Evolutionary conservation across 2,113 vertebrate genomes (phyloP).

Genomic region (Prochilodus magdalenae): DNA sequence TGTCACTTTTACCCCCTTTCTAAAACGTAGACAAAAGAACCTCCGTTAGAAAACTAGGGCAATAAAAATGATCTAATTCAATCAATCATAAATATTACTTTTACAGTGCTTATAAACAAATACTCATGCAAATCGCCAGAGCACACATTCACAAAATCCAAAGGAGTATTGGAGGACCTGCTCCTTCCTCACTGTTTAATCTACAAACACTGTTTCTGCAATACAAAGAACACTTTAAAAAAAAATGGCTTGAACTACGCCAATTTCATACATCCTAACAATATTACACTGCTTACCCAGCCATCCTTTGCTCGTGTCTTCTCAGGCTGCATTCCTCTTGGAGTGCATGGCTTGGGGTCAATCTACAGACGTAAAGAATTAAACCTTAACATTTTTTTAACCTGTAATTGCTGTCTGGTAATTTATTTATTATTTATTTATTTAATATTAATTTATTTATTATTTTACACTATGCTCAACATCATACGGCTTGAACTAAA

Average conservation of each 20-base stretch:
- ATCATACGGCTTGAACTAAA: background rate
- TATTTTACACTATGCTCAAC: background rate
- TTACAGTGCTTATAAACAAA: background rate
- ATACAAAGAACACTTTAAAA: background rate
- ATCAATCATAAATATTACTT: background rate
- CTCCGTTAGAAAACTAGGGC: background rate
- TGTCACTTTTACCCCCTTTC: conserved; percentile 96
- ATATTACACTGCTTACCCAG: conserved; percentile 84
- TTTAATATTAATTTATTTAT: background rate
- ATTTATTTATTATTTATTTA: background rate
- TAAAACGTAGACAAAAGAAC: conserved; percentile 76
- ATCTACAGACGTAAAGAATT: conserved; percentile 77
- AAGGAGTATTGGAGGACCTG: background rate
- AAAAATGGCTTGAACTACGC: background rate
- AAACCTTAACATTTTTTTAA: background rate
- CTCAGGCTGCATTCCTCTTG: conserved; percentile 98
- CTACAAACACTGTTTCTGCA: background rate
- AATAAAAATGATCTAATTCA: background rate
- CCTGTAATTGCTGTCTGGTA: background rate
- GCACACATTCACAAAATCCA: background rate
- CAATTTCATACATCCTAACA: background rate
- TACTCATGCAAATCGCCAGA: background rate
- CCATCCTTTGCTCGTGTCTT: conserved; percentile 94
- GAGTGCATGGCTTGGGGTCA: conserved; percentile 98
- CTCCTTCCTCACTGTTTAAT: background rate